phyloP scores from a whole-genome alignment of 53 echinoderm and acorn worm species.

The Pentamera pediparva region DNA sequence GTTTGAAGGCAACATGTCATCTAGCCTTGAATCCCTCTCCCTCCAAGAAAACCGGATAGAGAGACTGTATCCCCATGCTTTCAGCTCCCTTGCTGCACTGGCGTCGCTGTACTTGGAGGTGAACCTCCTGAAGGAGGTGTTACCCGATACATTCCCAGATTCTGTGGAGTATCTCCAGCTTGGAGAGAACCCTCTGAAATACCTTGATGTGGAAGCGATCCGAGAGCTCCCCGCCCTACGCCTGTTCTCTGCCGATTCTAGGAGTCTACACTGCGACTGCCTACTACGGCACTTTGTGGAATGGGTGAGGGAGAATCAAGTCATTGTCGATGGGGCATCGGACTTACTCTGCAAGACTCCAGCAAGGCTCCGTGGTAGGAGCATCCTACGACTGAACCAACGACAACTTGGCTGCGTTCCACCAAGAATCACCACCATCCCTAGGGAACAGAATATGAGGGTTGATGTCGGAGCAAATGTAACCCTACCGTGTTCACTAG shows the following conservation, averaged over 20 bases:
- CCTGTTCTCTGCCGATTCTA: slow-evolving; percentile 60
- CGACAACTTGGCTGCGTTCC: not conserved
- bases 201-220: slow-evolving; percentile 54
- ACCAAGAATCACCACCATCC: slow-evolving; percentile 56
- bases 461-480: slow-evolving; percentile 49
- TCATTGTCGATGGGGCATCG: slow-evolving; percentile 47
- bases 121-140: slow-evolving; percentile 43
- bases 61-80: slow-evolving; percentile 41
- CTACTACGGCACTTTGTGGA: slow-evolving; percentile 58
- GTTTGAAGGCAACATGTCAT: slow-evolving; percentile 24
- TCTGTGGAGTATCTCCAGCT: slow-evolving; percentile 37
- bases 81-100: slow-evolving; percentile 43
- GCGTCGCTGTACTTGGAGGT: slow-evolving; percentile 55
- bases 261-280: slow-evolving; percentile 78
- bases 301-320: slow-evolving; percentile 60
- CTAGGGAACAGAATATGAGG: slow-evolving; percentile 44
- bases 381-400: slow-evolving; percentile 1
- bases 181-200: slow-evolving; percentile 53
- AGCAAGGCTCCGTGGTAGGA: not conserved
- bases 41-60: slow-evolving; percentile 71
- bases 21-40: slow-evolving; percentile 41
- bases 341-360: slow-evolving; percentile 68
- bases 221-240: slow-evolving; percentile 32
- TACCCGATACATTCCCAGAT: slow-evolving; percentile 31
- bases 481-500: slow-evolving; percentile 54